These are phyloP conservation scores for Calidris pygmaea DNA, from an alignment of 2,113 vertebrate genomes.

Conservation along the genomic window DNA sequence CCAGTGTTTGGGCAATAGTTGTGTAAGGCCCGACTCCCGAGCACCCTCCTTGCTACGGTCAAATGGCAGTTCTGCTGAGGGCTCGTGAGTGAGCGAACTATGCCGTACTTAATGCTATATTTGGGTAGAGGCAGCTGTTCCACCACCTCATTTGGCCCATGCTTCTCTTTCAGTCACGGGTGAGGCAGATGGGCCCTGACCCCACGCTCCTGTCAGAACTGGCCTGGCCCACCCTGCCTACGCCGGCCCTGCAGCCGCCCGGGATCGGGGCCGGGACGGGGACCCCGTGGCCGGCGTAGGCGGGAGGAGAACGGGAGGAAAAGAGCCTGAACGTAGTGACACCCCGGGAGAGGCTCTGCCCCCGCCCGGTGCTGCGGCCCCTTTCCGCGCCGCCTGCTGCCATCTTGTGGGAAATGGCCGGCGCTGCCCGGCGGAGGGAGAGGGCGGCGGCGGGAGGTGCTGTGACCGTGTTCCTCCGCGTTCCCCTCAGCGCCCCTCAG, in stretches of 20 bases:
- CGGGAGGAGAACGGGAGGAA: no score
- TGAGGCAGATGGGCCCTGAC: no score
- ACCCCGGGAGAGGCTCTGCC: no score
- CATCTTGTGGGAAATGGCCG: conserved; percentile 38
- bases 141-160: no score
- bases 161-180: fast-evolving
- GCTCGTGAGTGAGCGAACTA: fast-evolving
- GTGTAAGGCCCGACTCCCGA: not conserved
- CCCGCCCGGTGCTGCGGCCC: fast-evolving
- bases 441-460: fast-evolving
- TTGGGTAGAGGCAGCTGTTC: fast-evolving
- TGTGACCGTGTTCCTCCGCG: fast-evolving
- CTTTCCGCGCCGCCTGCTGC: conserved; percentile 24
- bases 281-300: fast-evolving
- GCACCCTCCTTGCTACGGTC: not conserved
- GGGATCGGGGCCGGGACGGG: no score
- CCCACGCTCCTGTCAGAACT: fast-evolving
- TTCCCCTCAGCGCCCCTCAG: no score
- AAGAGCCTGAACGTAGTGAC: fast-evolving
- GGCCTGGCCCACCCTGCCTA: not conserved
- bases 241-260: not conserved
- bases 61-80: no score
- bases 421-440: not conserved
- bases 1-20: no score
- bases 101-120: fast-evolving